Evolutionary conservation across 2,888 invertebrate species (phyloP).

Genomic region (Campoplex capitator): DNA sequence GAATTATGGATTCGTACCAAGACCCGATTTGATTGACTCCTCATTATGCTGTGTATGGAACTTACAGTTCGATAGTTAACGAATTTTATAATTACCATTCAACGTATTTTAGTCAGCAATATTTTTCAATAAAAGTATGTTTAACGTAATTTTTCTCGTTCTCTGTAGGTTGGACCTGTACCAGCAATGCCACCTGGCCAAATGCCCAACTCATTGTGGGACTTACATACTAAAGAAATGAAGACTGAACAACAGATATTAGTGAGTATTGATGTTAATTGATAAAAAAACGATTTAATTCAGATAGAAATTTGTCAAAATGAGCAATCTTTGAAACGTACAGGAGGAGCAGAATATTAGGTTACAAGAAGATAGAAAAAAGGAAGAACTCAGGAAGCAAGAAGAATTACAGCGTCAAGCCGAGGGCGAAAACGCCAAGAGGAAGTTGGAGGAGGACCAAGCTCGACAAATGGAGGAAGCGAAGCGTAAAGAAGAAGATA

Average conservation of each 20-base stretch:
- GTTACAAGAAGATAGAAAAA: constrained; percentile 84
- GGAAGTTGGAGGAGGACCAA: constrained; percentile 79
- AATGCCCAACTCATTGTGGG: constrained; percentile 82
- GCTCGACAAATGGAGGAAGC: constrained; percentile 78
- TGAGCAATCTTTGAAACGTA: not conserved
- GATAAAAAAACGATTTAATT: not conserved
- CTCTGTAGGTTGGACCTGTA: constrained; percentile 79
- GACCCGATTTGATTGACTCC: too few relatives aligned
- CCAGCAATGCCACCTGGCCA: constrained; percentile 82
- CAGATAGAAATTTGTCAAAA: not conserved
- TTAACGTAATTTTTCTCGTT: not conserved
- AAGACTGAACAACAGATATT: constrained; percentile 85
- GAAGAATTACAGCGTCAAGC: constrained; percentile 84
- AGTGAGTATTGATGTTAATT: constrained; percentile 75
- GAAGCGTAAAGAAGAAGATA: constrained; percentile 85
- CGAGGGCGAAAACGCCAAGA: constrained; percentile 77
- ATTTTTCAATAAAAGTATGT: not conserved
- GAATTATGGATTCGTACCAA: too few relatives aligned
- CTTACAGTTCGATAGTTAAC: too few relatives aligned
- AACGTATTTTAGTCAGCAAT: not conserved
- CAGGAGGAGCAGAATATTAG: constrained; percentile 79
- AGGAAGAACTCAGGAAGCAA: constrained; percentile 84
- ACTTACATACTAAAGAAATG: constrained; percentile 84
- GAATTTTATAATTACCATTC: not conserved
- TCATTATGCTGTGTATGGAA: too few relatives aligned